Percentiles rank a stretch among this genome's conserved stretches.
These are phyloP conservation scores for Corythoichthys haematopterus DNA, from an alignment of 2,113 vertebrate genomes.

Conservation along the genomic window DNA sequence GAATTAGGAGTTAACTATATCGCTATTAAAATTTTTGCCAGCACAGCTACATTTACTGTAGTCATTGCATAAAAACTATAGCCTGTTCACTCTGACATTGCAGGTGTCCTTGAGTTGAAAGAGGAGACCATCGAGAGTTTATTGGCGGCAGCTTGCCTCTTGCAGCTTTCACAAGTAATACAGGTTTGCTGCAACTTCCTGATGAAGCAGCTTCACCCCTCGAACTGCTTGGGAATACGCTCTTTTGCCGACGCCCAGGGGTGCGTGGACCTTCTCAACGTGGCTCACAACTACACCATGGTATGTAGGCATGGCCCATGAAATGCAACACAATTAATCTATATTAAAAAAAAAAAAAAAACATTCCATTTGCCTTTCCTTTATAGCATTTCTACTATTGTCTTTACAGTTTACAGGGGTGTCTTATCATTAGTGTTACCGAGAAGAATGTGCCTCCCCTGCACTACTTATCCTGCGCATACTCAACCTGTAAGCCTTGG, in stretches of 20 bases:
- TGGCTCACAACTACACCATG: constrained; percentile 93
- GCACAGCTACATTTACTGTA: not conserved
- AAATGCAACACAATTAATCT: not conserved
- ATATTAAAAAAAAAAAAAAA: too few species aligned
- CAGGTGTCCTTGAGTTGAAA: constrained; percentile 90
- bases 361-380: too few species aligned
- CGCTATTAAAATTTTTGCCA: not conserved
- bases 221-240: constrained; percentile 93
- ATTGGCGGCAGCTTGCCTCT: constrained; percentile 89
- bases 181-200: constrained; percentile 95
- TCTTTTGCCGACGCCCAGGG: constrained; percentile 95
- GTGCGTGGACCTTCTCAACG: constrained; percentile 86
- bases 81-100: constrained; percentile 32
- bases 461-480: too few species aligned
- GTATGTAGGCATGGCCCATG: constrained; percentile 75
- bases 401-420: not conserved
- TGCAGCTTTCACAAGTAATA: constrained; percentile 92
- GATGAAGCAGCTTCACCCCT: constrained; percentile 95
- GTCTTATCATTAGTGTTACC: not conserved
- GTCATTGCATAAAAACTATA: constrained; percentile 4
- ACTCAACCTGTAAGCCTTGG: too few species aligned
- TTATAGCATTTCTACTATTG: not conserved
- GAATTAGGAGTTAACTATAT: constrained; percentile 9
- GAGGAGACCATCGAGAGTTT: constrained; percentile 95
- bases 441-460: too few species aligned